Percentiles rank a stretch among this genome's conserved stretches.
phyloP scores from a whole-genome alignment of 2,888 invertebrate genomes.

The Portevinia maculata region DNA sequence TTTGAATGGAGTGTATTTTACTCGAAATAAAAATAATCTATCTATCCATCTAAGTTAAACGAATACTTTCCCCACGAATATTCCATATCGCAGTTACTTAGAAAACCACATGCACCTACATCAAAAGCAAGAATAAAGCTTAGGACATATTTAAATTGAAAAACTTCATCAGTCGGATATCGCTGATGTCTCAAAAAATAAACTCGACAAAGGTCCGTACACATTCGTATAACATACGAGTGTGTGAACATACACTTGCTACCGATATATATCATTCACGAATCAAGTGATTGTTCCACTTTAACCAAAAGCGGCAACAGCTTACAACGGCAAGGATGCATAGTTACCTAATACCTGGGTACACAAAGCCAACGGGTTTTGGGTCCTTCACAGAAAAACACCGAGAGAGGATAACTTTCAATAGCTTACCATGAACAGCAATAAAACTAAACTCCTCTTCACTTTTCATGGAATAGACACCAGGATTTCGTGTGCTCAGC shows the following conservation, averaged over 20 bases:
- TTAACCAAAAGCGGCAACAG: constrained; percentile 9
- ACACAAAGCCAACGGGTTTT: constrained; percentile 41
- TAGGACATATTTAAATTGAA: background rate
- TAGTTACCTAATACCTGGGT: constrained; percentile 46
- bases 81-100: too few relatives aligned
- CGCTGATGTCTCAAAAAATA: background rate
- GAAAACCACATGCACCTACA: too few relatives aligned
- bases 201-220: background rate
- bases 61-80: too few relatives aligned
- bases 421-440: constrained; percentile 8
- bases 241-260: constrained; percentile 1
- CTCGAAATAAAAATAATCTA: too few relatives aligned
- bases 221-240: background rate
- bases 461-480: constrained; percentile 17
- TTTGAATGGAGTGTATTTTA: too few relatives aligned
- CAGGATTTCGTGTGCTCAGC: constrained; percentile 15
- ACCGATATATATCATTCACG: constrained; percentile 6
- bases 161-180: constrained; percentile 3
- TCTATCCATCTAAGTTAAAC: too few relatives aligned
- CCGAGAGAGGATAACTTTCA: constrained; percentile 13
- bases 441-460: constrained; percentile 17
- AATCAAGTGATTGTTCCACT: constrained; percentile 37
- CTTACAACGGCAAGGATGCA: constrained; percentile 22
- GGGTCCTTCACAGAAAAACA: background rate
- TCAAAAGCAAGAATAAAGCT: too few relatives aligned